Base-by-base conservation (phyloP, 2,888 invertebrate species). In the Ellobium chinense region DNA sequence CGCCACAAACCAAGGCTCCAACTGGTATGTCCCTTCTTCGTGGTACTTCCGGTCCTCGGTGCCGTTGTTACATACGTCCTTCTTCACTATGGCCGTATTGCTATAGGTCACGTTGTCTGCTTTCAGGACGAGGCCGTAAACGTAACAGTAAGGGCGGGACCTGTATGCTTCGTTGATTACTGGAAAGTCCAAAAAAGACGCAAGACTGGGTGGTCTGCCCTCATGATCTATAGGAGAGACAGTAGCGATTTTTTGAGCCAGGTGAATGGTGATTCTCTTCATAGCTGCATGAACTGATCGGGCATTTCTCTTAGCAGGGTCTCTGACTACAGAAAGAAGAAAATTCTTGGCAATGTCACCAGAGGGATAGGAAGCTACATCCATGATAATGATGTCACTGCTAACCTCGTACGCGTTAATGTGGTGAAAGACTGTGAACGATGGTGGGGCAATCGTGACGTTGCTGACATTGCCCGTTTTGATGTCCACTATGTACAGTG, bases 1-100 rank as follows among this genome's bases (percentile, higher is more conserved):
- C 12, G 89, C 84, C 5, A 91, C 86, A 74, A 92, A 92, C 84
- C 88, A 87, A 0, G 91, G 88, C 83, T 92, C 92, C 18, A 85
- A 84, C 0, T 89, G 88, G 70, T 89, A 91, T 70, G 89, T 88
- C 31, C 87, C 81, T 5, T 81, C 60, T 7, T 82, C 63, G 34
- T 75, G 68, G n/a, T 60, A 77, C 21, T 65, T 31, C 7, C 81
- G 78, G 0, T 78, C 80, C 3, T 79, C 56, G 14, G 46, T 37
- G 9, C 82, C 80, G 0, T 78, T 68, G 14, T 80, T 39, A 78
- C 92, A 92, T 5, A 91, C 12, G 54, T 91, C 87, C 74, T 90
- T 90, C 85, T 92, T 92, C 4, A 88, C 91, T 18, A 92, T 60
- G 2, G 88, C 86, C 14, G 87, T 86, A 34, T 86, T 83, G 65